Conservation (phyloP, 92 coral and sea anemone species). For the Scolanthus callimorphus region DNA sequence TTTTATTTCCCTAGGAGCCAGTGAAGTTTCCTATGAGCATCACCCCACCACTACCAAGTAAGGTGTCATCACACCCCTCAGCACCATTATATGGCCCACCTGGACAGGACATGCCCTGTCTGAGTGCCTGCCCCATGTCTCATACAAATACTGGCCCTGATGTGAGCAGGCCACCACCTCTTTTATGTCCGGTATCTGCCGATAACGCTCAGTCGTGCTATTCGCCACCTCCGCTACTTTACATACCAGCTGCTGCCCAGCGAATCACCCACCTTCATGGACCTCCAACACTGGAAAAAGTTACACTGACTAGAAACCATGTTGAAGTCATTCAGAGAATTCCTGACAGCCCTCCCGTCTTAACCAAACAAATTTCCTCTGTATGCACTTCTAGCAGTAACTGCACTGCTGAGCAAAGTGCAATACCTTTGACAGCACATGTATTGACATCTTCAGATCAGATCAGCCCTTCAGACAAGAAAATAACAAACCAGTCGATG, state of each 20-base stretch:
- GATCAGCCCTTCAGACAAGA: background rate
- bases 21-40: constrained; percentile 47
- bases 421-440: background rate
- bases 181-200: too few relatives aligned
- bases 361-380: background rate
- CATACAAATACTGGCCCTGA: too few relatives aligned
- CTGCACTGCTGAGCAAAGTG: background rate
- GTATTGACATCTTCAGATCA: background rate
- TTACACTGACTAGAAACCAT: constrained; percentile 6
- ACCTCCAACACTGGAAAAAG: constrained; percentile 74
- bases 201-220: constrained; percentile 30
- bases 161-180: constrained; percentile 35
- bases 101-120: too few relatives aligned
- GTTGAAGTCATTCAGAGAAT: background rate
- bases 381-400: background rate
- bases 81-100: constrained; percentile 9
- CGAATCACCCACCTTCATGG: constrained; percentile 81
- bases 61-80: constrained; percentile 48
- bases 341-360: constrained; percentile 13
- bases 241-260: constrained; percentile 89
- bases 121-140: too few relatives aligned
- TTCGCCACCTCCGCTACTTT: constrained; percentile 77
- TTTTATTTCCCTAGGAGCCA: constrained; percentile 33
- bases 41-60: constrained; percentile 66
- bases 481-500: background rate